Evolutionary conservation across 1,140 invertebrate genomes (phyloP).

Genomic region (Steinernema khuongi): DNA sequence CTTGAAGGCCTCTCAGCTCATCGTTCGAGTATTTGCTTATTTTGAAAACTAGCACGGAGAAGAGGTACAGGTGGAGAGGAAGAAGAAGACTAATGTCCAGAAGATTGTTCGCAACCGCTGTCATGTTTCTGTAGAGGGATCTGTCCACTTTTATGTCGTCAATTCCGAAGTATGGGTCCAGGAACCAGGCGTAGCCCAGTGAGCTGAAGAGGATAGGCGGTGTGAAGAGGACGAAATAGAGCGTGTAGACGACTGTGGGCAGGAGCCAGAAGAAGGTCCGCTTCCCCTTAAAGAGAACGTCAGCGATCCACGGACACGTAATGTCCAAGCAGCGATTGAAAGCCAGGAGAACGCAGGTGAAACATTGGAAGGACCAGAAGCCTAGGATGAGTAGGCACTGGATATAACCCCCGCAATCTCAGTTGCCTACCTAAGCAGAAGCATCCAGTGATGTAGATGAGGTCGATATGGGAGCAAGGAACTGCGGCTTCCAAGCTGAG

Average conservation of each 20-base stretch:
- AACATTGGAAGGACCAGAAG: conserved; percentile 8
- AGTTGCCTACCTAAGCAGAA: conserved; percentile 17
- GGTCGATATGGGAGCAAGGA: conserved; percentile 19
- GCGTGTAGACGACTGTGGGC: conserved; percentile 22
- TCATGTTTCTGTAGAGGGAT: neutral
- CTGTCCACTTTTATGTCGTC: neutral
- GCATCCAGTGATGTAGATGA: conserved; percentile 19
- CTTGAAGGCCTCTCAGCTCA: too few species aligned
- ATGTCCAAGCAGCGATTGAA: conserved; percentile 36
- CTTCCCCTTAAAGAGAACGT: conserved; percentile 23
- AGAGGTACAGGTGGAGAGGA: too few species aligned
- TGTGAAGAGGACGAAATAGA: conserved; percentile 48
- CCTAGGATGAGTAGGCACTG: neutral
- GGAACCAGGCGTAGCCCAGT: conserved; percentile 39
- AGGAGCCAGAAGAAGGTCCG: conserved; percentile 20
- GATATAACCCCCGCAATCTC: neutral
- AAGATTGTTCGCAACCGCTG: too few species aligned
- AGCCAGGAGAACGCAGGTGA: conserved; percentile 27
- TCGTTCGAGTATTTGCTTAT: too few species aligned
- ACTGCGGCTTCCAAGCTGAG: conserved; percentile 20
- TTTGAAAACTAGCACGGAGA: too few species aligned
- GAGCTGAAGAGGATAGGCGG: conserved; percentile 38
- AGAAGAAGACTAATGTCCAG: too few species aligned
- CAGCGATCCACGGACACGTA: conserved; percentile 14
- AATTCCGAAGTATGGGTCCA: conserved; percentile 49